Conservation (phyloP, 1,140 invertebrate genomes). For the Delia radicum region DNA sequence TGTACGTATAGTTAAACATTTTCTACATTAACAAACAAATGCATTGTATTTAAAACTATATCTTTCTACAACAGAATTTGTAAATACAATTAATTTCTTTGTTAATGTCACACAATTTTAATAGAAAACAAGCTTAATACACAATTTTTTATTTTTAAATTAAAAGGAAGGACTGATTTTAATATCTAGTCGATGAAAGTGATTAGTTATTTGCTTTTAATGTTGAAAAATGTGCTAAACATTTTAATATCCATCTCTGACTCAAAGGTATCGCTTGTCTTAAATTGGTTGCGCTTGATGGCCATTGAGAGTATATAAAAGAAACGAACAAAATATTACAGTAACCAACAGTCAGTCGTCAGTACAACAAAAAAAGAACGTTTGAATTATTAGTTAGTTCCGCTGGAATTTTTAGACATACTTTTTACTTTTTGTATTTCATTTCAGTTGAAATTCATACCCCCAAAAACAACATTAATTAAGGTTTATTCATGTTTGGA, state of each 20-base stretch:
- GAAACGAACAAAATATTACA: neutral
- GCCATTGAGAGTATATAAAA: neutral
- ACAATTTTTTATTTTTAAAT: too few relatives aligned
- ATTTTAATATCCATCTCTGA: neutral
- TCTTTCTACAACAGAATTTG: too few relatives aligned
- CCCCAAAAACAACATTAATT: conserved; percentile 1
- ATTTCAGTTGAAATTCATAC: neutral
- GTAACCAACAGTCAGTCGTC: neutral
- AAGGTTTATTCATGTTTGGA: conserved; percentile 6
- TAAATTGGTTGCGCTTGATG: conserved; percentile 17
- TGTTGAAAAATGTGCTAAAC: neutral
- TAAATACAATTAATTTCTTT: too few relatives aligned
- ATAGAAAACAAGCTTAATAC: too few relatives aligned
- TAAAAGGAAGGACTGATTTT: too few relatives aligned
- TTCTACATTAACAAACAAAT: too few relatives aligned
- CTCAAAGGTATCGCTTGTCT: neutral
- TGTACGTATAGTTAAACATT: too few relatives aligned
- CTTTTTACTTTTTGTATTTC: neutral
- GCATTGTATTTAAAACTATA: too few relatives aligned
- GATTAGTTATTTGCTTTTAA: neutral
- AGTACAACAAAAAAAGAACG: neutral
- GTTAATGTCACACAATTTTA: too few relatives aligned
- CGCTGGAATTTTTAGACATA: conserved; percentile 14
- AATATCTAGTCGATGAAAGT: too few relatives aligned
- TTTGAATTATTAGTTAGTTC: conserved; percentile 21